Evolutionary conservation across 2,113 vertebrate genomes (phyloP), one percentile per base, ranked within the genome.

Genomic region (Chinchilla lanigera): DNA sequence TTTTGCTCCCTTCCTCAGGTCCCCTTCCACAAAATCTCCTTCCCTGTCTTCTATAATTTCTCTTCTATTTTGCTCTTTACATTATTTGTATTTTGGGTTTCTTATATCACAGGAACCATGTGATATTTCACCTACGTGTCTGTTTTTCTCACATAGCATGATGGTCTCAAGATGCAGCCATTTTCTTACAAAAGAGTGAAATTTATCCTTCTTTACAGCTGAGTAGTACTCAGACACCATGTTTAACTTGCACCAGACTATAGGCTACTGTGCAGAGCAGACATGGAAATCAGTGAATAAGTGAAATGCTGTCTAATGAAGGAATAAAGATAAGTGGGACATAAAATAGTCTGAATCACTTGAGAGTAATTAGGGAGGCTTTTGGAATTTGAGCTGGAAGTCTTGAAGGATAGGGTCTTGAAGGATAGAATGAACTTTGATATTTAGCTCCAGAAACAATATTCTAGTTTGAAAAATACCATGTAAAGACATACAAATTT

Each of bases 381-480:
- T 91, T 58, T 44, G 78, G 3, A n/a, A 61, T 60, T 41, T 50
- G 6, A 91, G 1, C 7, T 81, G 14, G 89, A 41, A 82, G 35
- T 8, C 30, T 63, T 58, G 38, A 89, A 83, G 22, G 50, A 73
- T 82, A 54, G 28, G 83, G 30, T 86, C 5, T 38, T 61, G 16
- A 69, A n/a, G 35, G 35, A 69, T 7, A 7, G 30, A 67, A 56
- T 17, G 95, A 28, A 82, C 22, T 30, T 84, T 33, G 16, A 4
- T 63, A 38, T 69, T 89, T 81, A 41, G 61, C 52, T 93, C 89
- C 71, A 92, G 44, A 58, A 84, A 93, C n/a, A 92, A 1, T n/a
- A 85, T n/a, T 20, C 13, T 7, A 94, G 3, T 3, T 30, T 90
- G 47, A 86, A 35, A 86, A 88, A 69, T 86, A 86, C 35, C 38